Conservation (phyloP, 2,113 vertebrate genomes). For the Octodon degus region DNA sequence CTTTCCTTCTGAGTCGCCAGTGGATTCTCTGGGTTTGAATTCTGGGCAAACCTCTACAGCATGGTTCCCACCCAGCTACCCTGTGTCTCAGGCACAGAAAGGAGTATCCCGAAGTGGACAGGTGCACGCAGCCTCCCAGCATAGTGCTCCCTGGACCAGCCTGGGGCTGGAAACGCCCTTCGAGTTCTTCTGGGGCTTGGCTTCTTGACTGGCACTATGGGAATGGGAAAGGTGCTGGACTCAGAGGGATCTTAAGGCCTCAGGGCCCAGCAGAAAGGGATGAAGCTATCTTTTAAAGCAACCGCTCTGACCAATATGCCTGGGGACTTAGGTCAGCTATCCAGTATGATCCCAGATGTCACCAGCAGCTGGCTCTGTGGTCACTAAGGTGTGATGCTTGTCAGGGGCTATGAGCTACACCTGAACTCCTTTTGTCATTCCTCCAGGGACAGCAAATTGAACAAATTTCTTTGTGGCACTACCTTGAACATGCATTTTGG, state of each 20-base stretch:
- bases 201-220: fast-evolving
- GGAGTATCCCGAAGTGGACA: background rate
- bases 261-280: background rate
- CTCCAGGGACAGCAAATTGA: background rate
- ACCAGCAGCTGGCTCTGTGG: background rate
- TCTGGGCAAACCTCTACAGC: background rate
- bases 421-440: background rate
- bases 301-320: background rate
- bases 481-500: background rate
- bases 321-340: background rate
- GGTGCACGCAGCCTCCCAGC: background rate
- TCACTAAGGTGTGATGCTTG: fast-evolving
- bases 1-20: background rate
- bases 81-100: background rate
- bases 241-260: background rate
- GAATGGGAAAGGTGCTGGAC: background rate
- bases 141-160: background rate
- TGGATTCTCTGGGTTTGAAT: background rate
- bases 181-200: fast-evolving
- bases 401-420: background rate
- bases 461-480: background rate
- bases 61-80: too few relatives aligned
- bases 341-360: background rate
- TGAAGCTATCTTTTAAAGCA: background rate
- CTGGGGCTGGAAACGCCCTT: background rate